A percentile compares a stretch with the other conserved stretches of the same genome.
These are phyloP conservation scores for Pseudochirops cupreus DNA, from an alignment of 2,797 vertebrate species.

Conservation along the genomic window DNA sequence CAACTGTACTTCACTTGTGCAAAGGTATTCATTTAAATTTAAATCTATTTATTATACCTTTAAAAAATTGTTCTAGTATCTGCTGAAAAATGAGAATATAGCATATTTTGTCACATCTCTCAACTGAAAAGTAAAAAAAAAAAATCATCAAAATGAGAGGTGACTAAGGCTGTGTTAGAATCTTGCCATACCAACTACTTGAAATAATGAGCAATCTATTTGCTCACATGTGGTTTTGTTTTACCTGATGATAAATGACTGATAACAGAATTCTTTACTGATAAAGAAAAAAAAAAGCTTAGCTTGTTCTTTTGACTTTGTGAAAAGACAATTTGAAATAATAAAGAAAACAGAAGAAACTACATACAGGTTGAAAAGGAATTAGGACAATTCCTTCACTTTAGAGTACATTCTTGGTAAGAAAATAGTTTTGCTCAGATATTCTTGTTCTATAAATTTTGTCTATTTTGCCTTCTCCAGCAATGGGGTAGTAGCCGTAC, in stretches of 20 bases:
- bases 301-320: not conserved
- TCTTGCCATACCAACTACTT: not conserved
- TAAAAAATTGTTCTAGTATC: slow-evolving; percentile 37
- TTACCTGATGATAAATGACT: not conserved
- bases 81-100: slow-evolving; percentile 16
- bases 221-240: slow-evolving; percentile 24
- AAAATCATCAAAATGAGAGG: slow-evolving; percentile 16
- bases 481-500: not conserved
- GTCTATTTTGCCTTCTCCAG: not conserved
- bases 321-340: not conserved
- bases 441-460: not conserved
- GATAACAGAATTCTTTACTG: not conserved
- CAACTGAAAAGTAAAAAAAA: slow-evolving; percentile 14
- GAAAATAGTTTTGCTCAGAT: not conserved
- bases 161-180: not conserved
- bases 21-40: slow-evolving; percentile 35
- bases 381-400: not conserved
- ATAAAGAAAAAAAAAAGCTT: not conserved
- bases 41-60: slow-evolving; percentile 1
- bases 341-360: not conserved
- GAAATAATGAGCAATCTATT: slow-evolving; percentile 22
- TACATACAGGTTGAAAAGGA: not conserved
- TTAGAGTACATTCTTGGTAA: not conserved
- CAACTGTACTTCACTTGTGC: slow-evolving; percentile 8
- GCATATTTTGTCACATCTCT: not conserved